phyloP scores from a whole-genome alignment of 2,113 vertebrate species.

The Trachemys scripta region DNA sequence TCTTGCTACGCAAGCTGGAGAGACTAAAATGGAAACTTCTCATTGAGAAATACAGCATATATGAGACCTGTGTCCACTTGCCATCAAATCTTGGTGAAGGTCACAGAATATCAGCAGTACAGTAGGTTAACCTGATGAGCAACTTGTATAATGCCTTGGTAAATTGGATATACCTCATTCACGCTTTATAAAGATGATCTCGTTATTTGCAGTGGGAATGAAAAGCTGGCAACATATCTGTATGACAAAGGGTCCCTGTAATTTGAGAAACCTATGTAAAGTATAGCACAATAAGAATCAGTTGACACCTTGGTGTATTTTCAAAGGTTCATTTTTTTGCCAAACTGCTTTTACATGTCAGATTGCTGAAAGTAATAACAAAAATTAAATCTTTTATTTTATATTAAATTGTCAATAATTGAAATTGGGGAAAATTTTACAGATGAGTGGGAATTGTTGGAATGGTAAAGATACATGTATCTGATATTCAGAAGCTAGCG shows the following conservation, averaged over 20 bases:
- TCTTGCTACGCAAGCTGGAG: background rate
- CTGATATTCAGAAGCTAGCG: background rate
- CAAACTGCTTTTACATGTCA: background rate
- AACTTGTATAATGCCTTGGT: background rate
- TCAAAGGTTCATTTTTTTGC: background rate
- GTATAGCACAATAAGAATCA: background rate
- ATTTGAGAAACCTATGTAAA: background rate
- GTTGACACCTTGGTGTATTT: background rate
- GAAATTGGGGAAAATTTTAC: background rate
- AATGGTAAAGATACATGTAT: background rate
- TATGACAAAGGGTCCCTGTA: background rate
- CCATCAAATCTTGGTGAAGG: background rate
- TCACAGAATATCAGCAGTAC: background rate
- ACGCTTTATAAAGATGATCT: background rate
- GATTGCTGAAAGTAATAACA: background rate
- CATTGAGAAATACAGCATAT: background rate
- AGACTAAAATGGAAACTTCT: background rate
- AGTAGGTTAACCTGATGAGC: background rate
- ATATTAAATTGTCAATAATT: background rate
- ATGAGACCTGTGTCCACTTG: background rate
- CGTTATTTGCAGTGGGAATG: background rate
- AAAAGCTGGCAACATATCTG: background rate
- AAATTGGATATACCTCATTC: background rate
- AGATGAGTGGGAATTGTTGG: background rate
- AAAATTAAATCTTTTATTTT: background rate